phyloP scores from a whole-genome alignment of 2,888 invertebrate species.

The Archips xylosteana region DNA sequence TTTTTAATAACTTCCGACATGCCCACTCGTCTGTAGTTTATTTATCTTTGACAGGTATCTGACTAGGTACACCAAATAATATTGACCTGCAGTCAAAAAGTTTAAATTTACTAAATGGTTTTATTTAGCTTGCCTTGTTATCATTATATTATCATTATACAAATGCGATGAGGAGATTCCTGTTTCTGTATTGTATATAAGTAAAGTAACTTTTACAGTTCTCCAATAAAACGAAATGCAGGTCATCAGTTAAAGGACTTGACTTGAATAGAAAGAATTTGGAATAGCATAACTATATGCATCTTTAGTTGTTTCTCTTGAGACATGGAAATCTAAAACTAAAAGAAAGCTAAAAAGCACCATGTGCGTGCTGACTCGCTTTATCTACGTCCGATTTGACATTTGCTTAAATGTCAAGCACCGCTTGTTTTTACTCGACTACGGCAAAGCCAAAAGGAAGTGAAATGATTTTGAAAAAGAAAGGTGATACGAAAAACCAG shows the following conservation, averaged over 20 bases:
- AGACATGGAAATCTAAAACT: not conserved
- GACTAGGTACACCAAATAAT: constrained; percentile 5
- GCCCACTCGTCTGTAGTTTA: constrained; percentile 18
- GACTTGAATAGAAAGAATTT: too few relatives aligned
- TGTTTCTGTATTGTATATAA: not conserved
- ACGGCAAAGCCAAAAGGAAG: too few relatives aligned
- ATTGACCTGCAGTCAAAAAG: constrained; percentile 8
- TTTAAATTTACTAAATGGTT: not conserved
- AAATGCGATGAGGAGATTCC: not conserved
- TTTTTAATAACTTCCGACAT: constrained; percentile 36
- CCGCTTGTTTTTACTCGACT: too few relatives aligned
- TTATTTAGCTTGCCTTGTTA: not conserved
- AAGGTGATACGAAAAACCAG: not conserved
- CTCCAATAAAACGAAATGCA: not conserved
- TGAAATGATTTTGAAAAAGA: not conserved
- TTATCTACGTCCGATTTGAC: not conserved
- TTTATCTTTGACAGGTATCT: constrained; percentile 8
- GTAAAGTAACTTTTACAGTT: not conserved
- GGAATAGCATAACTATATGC: too few relatives aligned
- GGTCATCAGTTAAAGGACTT: too few relatives aligned
- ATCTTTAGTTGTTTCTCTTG: not conserved
- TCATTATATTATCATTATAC: not conserved
- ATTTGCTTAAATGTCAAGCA: not conserved
- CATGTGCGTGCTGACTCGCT: not conserved
- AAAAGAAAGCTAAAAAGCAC: not conserved